A percentile compares a stretch with the other conserved stretches of the same genome.
These are phyloP conservation scores for Tichodroma muraria DNA, from an alignment of 2,113 vertebrate species.

Conservation along the genomic window DNA sequence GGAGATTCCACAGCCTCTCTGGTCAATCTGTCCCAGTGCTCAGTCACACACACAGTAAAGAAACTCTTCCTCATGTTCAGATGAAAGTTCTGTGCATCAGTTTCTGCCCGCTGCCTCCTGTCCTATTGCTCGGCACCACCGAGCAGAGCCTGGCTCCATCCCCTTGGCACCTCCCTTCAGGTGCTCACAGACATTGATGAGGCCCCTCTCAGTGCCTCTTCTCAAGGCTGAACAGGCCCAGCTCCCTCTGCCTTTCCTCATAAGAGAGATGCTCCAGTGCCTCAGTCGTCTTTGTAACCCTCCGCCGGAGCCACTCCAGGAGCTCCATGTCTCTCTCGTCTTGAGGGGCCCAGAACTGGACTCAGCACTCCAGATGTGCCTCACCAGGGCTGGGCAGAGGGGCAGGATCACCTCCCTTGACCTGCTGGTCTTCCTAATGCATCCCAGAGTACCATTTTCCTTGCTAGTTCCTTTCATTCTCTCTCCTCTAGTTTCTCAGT, in stretches of 20 bases:
- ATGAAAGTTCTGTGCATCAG: background rate
- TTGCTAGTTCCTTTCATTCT: background rate
- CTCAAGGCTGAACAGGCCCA: background rate
- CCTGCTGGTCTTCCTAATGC: background rate
- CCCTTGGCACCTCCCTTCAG: background rate
- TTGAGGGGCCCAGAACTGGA: background rate
- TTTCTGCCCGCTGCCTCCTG: background rate
- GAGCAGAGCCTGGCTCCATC: background rate
- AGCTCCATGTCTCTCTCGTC: background rate
- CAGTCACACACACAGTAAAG: too few species aligned
- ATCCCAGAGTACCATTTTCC: background rate
- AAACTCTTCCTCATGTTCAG: background rate
- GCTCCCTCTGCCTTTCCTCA: background rate
- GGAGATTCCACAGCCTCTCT: background rate
- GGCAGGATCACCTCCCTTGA: too few species aligned
- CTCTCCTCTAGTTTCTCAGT: background rate
- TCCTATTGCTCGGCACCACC: background rate
- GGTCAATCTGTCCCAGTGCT: fast-evolving
- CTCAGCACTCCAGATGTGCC: background rate
- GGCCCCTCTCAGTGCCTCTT: background rate
- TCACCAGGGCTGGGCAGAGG: background rate
- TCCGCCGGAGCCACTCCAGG: background rate
- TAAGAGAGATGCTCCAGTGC: background rate
- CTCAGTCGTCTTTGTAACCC: background rate
- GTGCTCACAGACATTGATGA: background rate